Evolutionary conservation across 2,797 vertebrate genomes (phyloP).

Genomic region (Argyrosomus regius): DNA sequence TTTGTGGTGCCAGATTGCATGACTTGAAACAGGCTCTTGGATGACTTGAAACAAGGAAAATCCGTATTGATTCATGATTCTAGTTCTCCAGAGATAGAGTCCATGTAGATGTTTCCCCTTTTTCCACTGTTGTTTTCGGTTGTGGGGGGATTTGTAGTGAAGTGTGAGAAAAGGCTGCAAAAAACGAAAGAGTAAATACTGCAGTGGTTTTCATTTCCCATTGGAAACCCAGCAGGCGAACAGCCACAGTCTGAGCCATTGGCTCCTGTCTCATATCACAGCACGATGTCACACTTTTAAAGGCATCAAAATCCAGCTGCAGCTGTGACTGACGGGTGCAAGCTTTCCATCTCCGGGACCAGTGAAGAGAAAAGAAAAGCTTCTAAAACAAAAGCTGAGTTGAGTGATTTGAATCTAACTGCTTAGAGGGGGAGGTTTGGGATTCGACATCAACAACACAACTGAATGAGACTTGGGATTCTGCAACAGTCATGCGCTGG

Average conservation of each 20-base stretch:
- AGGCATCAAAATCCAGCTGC: slow-evolving; percentile 68
- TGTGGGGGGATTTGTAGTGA: slow-evolving; percentile 52
- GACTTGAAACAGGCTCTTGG: slow-evolving; percentile 36
- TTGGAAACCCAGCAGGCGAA: slow-evolving; percentile 60
- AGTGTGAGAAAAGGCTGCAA: slow-evolving; percentile 48
- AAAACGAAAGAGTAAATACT: slow-evolving; percentile 58
- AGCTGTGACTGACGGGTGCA: slow-evolving; percentile 77
- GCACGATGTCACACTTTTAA: slow-evolving; percentile 74
- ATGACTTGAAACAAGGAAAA: slow-evolving; percentile 53
- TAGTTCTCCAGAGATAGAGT: slow-evolving; percentile 55
- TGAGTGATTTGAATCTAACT: slow-evolving; percentile 54
- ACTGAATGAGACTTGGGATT: slow-evolving; percentile 45
- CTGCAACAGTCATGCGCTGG: slow-evolving; percentile 41
- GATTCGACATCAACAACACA: slow-evolving; percentile 32
- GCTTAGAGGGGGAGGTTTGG: background rate
- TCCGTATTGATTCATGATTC: slow-evolving; percentile 67
- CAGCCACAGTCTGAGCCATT: slow-evolving; percentile 44
- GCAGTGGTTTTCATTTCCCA: slow-evolving; percentile 67
- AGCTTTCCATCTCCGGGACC: slow-evolving; percentile 63
- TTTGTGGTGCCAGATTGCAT: slow-evolving; percentile 32
- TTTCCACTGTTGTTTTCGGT: slow-evolving; percentile 52
- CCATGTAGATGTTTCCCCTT: slow-evolving; percentile 36
- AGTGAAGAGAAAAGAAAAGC: background rate
- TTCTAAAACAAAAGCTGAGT: slow-evolving; percentile 54
- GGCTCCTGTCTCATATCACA: slow-evolving; percentile 67